A percentile compares a stretch with the other conserved stretches of the same genome.
These are phyloP conservation scores for Epizoanthus scotinus DNA, from an alignment of 92 coral and sea anemone genomes.

Conservation along the genomic window DNA sequence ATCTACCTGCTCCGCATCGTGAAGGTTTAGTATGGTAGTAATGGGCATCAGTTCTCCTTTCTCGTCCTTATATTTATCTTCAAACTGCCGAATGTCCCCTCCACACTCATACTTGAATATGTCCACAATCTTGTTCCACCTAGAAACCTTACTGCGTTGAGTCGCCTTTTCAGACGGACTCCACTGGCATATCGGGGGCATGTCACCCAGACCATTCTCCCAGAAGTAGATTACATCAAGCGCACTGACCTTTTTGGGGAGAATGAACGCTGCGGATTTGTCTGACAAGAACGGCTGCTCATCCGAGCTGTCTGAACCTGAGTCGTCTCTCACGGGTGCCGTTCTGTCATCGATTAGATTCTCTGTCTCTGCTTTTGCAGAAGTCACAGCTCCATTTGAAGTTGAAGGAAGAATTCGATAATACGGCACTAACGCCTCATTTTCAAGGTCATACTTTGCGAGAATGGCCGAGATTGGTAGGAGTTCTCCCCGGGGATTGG, in stretches of 20 bases:
- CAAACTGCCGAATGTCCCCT: slow-evolving; percentile 87
- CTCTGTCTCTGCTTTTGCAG: background rate
- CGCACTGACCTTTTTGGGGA: slow-evolving; percentile 94
- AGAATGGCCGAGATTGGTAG: slow-evolving; percentile 92
- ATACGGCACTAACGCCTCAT: slow-evolving; percentile 71
- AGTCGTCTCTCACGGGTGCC: background rate
- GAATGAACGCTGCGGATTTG: slow-evolving; percentile 74
- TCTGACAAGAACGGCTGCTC: slow-evolving; percentile 43
- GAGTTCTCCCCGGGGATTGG: slow-evolving; percentile 86
- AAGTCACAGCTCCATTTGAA: slow-evolving; percentile 47
- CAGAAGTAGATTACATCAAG: slow-evolving; percentile 94
- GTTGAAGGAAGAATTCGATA: slow-evolving; percentile 44
- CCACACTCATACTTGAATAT: slow-evolving; percentile 92
- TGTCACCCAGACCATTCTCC: slow-evolving; percentile 95
- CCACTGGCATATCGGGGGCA: slow-evolving; percentile 98
- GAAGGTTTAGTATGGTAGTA: slow-evolving; percentile 88
- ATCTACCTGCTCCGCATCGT: slow-evolving; percentile 72
- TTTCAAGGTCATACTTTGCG: slow-evolving; percentile 94
- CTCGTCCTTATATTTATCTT: slow-evolving; percentile 95
- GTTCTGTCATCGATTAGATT: background rate
- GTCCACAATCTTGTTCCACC: slow-evolving; percentile 97
- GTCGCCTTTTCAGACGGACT: slow-evolving; percentile 87
- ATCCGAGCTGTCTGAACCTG: slow-evolving; percentile 30
- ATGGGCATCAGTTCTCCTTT: slow-evolving; percentile 93
- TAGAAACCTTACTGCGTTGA: slow-evolving; percentile 93